A percentile compares a stretch with the other conserved stretches of the same genome.
phyloP scores from a whole-genome alignment of 2,888 invertebrate species.

The Ypsolopha sequella region DNA sequence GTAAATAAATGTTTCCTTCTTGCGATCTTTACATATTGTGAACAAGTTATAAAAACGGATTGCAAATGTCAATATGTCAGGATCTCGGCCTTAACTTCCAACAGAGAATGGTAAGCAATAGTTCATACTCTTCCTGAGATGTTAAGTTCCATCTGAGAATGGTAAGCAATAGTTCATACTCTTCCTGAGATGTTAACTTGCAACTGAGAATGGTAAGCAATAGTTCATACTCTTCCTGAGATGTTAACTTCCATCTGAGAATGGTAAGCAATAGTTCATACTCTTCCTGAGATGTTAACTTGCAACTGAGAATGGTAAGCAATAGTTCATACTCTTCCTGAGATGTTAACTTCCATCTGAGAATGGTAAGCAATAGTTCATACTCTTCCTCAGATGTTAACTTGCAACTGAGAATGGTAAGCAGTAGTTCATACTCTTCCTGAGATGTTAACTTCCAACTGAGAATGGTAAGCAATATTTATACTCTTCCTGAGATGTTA shows the following conservation, averaged over 20 bases:
- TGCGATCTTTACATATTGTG: not conserved
- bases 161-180: not conserved
- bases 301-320: slow-evolving; percentile 69
- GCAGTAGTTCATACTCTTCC: slow-evolving; percentile 11
- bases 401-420: slow-evolving; percentile 70
- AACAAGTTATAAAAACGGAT: slow-evolving; percentile 34
- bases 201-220: too few relatives aligned
- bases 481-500: too few relatives aligned
- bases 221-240: too few relatives aligned
- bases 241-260: slow-evolving; percentile 71
- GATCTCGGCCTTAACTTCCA: slow-evolving; percentile 71
- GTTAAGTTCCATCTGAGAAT: too few relatives aligned
- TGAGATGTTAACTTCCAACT: slow-evolving; percentile 71
- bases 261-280: slow-evolving; percentile 39
- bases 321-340: not conserved
- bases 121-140: too few relatives aligned
- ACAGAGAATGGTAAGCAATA: slow-evolving; percentile 62
- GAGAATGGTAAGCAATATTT: slow-evolving; percentile 53
- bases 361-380: slow-evolving; percentile 46
- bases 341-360: slow-evolving; percentile 71
- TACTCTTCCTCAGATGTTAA: too few relatives aligned
- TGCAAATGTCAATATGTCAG: slow-evolving; percentile 72
- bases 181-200: not conserved
- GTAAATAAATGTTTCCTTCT: not conserved
- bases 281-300: too few relatives aligned